Base-by-base conservation (phyloP, 2,888 invertebrate genomes). In the Chironomus riparius region DNA sequence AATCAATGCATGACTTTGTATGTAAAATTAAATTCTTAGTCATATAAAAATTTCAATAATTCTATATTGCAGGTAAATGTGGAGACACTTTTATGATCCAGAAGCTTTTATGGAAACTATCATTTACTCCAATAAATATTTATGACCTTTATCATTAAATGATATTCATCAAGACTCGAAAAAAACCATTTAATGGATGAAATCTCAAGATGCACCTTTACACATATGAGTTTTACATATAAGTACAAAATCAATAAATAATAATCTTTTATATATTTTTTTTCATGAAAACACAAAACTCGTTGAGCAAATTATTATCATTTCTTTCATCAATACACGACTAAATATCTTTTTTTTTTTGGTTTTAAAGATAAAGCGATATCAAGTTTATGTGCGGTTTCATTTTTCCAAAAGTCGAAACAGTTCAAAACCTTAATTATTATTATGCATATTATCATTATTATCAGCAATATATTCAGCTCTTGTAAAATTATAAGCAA, bases 91-190 rank as follows among this genome's bases (percentile, higher is more conserved):
- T 56, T 56, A 56, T 56, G 56, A 56, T 50, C 50, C 15, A 13
- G 56, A 50, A 15, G 13, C 18, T 56, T 15, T 18, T 56, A 56
- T 18, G 56, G 15, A 56, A 72, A 72, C 72, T 62, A 72, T 72
- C 72, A 72, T 72, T 72, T 72, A n/a, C 38, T 18, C 13, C 62
- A 15, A 62, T 72, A 72, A 72, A 72, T 72, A 72, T 72, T 72
- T 72, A 72, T 72, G 22, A 38, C 72, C 28, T 28, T 24, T 65
- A 21, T 65, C 1, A 65, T 65, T 65, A 21, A 65, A 65, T 24
- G 21, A 65, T 65, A 13, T 65, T 65, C 24, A 24, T 65, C 56
- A 56, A 56, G 56, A 18, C 56, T 38, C 38, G 38, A 38, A 38
- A 38, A 28, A 38, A 38, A 38, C 38, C 10, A 38, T 10, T 38